Evolutionary conservation across 64 coral and sea anemone genomes (phyloP), one percentile per base, ranked within the genome.

Genomic region (Orbicella faveolata): DNA sequence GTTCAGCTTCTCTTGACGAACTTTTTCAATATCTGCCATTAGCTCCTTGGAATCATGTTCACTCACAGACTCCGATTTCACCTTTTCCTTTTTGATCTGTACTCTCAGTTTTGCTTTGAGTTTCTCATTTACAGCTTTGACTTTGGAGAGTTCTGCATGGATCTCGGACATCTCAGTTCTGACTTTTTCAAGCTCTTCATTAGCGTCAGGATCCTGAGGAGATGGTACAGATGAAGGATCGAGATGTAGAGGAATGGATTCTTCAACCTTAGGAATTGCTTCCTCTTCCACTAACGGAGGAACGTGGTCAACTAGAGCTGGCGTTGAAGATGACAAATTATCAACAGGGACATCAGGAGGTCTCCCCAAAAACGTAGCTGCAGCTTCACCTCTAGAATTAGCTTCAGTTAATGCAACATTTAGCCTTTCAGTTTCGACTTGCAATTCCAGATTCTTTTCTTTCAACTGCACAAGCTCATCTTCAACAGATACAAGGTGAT

Each of bases 11-110:
- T 96, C 95, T 59, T 88, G 66, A 33, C 75, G 54, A 90, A 88
- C 89, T 83, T 94, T 59, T 44, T 96, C 95, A 80, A 96, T 90
- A 74, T 96, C 91, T 44, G 51, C 73, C 72, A 75, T 86, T 9
- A 96, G 75, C 25, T 90, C 87, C 72, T 88, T 88, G n/a, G 91
- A 93, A 21, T 93, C 88, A 8, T 74, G 48, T 33, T 83, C 88
- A 33, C 90, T 87, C 41, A 77, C 61, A n/a, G 82, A 76, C 4
- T 72, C 76, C 21, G 92, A 73, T 75, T 89, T 89, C 53, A 52
- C 79, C 70, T 81, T 83, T 68, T 89, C 87, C 21, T 75, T 88
- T 84, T 89, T 76, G 7, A 92, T 64, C 6, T 79, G 21, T 4
- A 36, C 83, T 74, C 63, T 69, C 18, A 92, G 35, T 20, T 80